Evolutionary conservation across 2,113 vertebrate genomes (phyloP).

Genomic region (Stomatorhinus ivindoensis): DNA sequence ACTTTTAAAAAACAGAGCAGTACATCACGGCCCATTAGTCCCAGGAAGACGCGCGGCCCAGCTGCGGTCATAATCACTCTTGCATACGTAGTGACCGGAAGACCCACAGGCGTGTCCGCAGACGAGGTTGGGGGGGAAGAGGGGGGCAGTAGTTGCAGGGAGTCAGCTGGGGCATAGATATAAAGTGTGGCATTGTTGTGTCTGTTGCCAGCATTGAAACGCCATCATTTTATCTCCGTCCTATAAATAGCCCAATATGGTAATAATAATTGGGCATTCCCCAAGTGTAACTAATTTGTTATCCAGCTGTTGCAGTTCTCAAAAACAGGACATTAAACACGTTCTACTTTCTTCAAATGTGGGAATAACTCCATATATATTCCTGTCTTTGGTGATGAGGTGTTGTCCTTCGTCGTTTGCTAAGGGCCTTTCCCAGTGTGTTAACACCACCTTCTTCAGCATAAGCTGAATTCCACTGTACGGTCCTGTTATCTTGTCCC

Average conservation of each 20-base stretch:
- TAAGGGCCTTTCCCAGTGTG: background rate
- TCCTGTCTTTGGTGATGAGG: background rate
- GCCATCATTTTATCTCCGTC: background rate
- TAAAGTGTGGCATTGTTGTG: background rate
- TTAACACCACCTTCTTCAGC: background rate
- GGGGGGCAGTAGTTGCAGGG: conserved; percentile 23
- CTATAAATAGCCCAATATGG: background rate
- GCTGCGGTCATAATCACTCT: conserved; percentile 63
- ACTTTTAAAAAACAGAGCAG: conserved; percentile 32
- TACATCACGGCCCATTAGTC: conserved; percentile 39
- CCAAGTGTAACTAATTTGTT: background rate
- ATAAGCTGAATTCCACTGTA: background rate
- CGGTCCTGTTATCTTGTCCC: background rate
- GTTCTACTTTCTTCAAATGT: background rate
- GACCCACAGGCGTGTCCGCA: conserved; percentile 65
- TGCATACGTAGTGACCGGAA: conserved; percentile 79
- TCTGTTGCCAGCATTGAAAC: background rate
- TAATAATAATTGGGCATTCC: background rate
- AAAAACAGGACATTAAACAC: background rate
- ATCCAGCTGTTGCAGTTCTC: background rate
- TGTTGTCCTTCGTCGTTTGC: background rate
- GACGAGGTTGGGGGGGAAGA: conserved; percentile 54
- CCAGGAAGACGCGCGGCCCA: conserved; percentile 48
- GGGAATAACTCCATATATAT: background rate
- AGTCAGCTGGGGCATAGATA: conserved; percentile 64